Evolutionary conservation across 2,113 vertebrate species (phyloP), one percentile per base, ranked within the genome.

Genomic region (Haplochromis vanheusdeni): DNA sequence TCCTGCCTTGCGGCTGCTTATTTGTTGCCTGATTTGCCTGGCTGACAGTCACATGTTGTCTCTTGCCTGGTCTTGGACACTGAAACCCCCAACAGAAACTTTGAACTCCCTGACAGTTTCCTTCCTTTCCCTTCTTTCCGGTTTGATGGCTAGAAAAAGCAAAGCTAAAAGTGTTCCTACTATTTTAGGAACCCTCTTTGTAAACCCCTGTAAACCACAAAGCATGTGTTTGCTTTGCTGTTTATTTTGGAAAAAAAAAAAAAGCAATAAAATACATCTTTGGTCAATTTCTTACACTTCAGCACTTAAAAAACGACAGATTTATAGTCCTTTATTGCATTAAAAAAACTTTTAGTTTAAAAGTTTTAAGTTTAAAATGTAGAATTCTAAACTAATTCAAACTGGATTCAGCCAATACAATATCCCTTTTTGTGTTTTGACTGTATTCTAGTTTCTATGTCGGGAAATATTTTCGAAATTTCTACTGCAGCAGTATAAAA

Each of bases 61-160:
- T 52, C 23, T n/a, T 77, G 45, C 23, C 0, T 77, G 70, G 23
- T 77, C 42, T 77, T 47, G 42, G 47, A 37, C 35, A 42, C 60
- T 23, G 13, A 70, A 21, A 40, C 21, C 28, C 0, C 26, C 65
- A 14, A 6, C n/a, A 81, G 62, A 83, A n/a, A 0, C 91, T 68
- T 84, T 86, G 87, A 87, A 77, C 75, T 82, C 14, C 11, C 6
- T 31, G 37, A 84, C 83, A 81, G 83, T n/a, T 88, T 92, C 89
- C 92, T 92, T 92, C 91, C 89, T 82, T 49, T 82, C 80, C 3
- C 10, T 55, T 40, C 89, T 86, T 85, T 92, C 58, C 88, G 80
- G 80, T 92, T 17, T 11, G 31, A 75, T 42, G 49, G 60, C 42
- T 40, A 40, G 23, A 35, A 81, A 45, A 60, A 80, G 56, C 28